Evolutionary conservation across 2,888 invertebrate species (phyloP).

Genomic region (Neoitamus cyanurus): DNA sequence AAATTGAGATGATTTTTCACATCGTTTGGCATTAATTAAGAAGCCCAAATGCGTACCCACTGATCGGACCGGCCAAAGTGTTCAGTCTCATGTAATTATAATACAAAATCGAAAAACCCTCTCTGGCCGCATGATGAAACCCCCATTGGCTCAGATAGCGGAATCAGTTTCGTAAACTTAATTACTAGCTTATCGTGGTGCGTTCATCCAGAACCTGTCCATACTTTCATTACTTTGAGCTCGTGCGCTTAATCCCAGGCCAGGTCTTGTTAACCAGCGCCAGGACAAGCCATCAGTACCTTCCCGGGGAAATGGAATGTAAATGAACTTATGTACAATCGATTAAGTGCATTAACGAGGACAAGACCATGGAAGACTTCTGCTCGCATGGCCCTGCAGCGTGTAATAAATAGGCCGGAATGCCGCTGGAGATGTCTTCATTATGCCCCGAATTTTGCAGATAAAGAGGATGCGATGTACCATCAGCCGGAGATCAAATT

Average conservation of each 20-base stretch:
- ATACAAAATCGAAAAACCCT: too few relatives aligned
- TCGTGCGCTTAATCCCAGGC: not conserved
- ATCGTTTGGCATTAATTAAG: too few relatives aligned
- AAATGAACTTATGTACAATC: conserved; percentile 27
- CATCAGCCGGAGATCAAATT: not conserved
- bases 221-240: not conserved
- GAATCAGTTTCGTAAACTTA: too few relatives aligned
- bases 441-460: not conserved
- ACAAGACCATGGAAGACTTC: not conserved
- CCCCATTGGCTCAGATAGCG: too few relatives aligned
- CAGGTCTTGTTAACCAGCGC: not conserved
- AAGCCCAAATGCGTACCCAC: too few relatives aligned
- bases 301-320: not conserved
- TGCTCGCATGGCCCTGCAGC: not conserved
- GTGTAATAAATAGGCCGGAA: not conserved
- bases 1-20: too few relatives aligned
- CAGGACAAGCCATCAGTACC: not conserved
- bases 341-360: conserved; percentile 12
- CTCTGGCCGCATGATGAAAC: too few relatives aligned
- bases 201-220: too few relatives aligned
- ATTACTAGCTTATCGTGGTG: too few relatives aligned
- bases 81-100: too few relatives aligned
- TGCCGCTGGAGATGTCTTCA: conserved; percentile 15
- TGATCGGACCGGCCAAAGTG: too few relatives aligned
- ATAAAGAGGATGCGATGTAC: not conserved